phyloP scores from a whole-genome alignment of 2,888 invertebrate genomes.

The Mayetiola destructor region DNA sequence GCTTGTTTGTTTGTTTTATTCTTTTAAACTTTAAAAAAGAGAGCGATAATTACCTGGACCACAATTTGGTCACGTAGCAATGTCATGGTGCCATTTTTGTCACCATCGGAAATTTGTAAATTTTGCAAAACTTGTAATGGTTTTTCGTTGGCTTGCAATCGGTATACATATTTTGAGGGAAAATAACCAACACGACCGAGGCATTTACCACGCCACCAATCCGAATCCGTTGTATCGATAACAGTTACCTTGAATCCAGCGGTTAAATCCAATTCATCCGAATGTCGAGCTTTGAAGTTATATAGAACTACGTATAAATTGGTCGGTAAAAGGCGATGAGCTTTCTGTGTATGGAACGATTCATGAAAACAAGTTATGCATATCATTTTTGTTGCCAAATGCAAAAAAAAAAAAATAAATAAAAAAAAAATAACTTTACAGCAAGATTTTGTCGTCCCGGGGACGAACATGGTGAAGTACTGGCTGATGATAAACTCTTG shows the following conservation, averaged over 20 bases:
- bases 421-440: neutral
- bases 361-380: neutral
- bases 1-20: too few relatives aligned
- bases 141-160: conserved; percentile 76
- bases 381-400: neutral
- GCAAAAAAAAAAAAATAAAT: neutral
- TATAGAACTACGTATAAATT: conserved; percentile 89
- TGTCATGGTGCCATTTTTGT: conserved; percentile 49
- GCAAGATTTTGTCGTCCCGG: conserved; percentile 48
- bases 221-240: conserved; percentile 84
- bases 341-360: conserved; percentile 44
- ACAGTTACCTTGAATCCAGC: conserved; percentile 75
- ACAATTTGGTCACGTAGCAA: conserved; percentile 86
- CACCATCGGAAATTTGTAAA: conserved; percentile 74
- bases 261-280: conserved; percentile 86
- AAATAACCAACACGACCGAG: conserved; percentile 83
- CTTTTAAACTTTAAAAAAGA: too few relatives aligned
- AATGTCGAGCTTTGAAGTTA: conserved; percentile 87
- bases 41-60: conserved; percentile 46
- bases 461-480: conserved; percentile 86
- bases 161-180: conserved; percentile 87
- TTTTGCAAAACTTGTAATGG: conserved; percentile 82
- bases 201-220: conserved; percentile 97
- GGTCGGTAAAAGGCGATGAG: conserved; percentile 71
- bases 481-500: conserved; percentile 80